These are phyloP conservation scores for Hassar affinis DNA, from an alignment of 2,113 vertebrate genomes.

Conservation along the genomic window DNA sequence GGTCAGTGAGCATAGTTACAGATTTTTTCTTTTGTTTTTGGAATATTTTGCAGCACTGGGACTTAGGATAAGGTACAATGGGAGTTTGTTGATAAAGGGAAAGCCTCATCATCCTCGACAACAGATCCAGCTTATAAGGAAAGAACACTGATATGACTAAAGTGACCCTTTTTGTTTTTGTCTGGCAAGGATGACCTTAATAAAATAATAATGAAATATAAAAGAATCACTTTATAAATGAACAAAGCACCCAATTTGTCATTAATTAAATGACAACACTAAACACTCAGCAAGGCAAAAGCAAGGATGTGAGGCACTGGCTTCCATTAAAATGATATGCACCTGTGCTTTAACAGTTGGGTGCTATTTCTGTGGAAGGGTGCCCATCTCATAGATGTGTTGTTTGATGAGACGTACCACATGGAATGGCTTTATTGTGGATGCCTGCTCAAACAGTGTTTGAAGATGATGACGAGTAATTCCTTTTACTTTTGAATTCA, in stretches of 20 bases:
- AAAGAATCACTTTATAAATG: not conserved
- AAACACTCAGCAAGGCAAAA: not conserved
- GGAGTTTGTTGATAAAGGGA: conserved; percentile 14
- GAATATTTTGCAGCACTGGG: conserved; percentile 6
- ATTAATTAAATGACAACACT: not conserved
- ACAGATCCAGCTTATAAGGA: conserved; percentile 6
- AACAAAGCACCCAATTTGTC: not conserved
- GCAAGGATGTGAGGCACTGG: not conserved
- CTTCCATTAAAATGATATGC: not conserved
- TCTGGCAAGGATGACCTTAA: conserved; percentile 27
- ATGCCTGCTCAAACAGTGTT: not conserved
- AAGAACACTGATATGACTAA: conserved; percentile 20
- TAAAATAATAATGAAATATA: conserved; percentile 25
- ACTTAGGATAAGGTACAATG: conserved; percentile 34
- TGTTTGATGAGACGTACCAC: not conserved
- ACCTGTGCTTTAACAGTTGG: not conserved
- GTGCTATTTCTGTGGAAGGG: not conserved
- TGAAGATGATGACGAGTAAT: conserved; percentile 27
- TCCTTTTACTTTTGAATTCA: conserved; percentile 13
- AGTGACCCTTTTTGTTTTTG: conserved; percentile 13
- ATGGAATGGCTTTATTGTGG: not conserved
- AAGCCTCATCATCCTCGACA: not conserved
- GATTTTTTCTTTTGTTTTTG: conserved; percentile 30
- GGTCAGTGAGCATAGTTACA: not conserved
- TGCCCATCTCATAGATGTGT: not conserved